Evolutionary conservation across 2,888 invertebrate species (phyloP).

Genomic region (Chaetoderma sp.): DNA sequence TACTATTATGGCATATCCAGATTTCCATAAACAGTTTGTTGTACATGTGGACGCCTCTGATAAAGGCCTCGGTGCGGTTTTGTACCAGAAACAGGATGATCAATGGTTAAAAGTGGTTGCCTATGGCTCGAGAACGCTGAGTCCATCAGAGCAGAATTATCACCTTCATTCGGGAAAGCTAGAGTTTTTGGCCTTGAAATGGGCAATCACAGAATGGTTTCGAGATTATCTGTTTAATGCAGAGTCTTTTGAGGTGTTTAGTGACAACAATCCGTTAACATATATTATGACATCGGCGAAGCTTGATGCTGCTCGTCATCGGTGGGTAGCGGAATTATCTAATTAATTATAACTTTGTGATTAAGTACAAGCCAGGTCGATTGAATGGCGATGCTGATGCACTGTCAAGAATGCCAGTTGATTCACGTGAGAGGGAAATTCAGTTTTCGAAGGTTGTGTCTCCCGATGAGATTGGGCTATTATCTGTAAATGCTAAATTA

Average conservation of each 20-base stretch:
- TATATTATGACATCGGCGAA: slow-evolving; percentile 20
- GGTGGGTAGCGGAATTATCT: slow-evolving; percentile 20
- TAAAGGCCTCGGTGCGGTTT: slow-evolving; percentile 29
- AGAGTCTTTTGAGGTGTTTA: not conserved
- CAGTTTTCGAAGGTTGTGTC: not conserved
- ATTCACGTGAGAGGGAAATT: not conserved
- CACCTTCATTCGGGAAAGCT: slow-evolving; percentile 2
- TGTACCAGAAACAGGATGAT: slow-evolving; percentile 27
- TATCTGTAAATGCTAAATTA: not conserved
- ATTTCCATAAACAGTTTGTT: slow-evolving; percentile 23
- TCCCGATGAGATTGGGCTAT: not conserved
- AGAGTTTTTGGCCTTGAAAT: slow-evolving; percentile 27
- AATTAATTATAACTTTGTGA: slow-evolving; percentile 18
- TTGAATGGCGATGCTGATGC: slow-evolving; percentile 23
- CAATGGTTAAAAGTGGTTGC: slow-evolving; percentile 8
- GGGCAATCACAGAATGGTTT: slow-evolving; percentile 25
- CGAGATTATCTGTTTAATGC: slow-evolving; percentile 14
- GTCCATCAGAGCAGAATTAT: slow-evolving; percentile 13
- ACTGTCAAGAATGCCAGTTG: slow-evolving; percentile 6
- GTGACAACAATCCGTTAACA: slow-evolving; percentile 21
- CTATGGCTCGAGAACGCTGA: slow-evolving; percentile 17
- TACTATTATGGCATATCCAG: slow-evolving; percentile 25
- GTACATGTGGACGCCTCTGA: slow-evolving; percentile 24
- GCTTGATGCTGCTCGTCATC: slow-evolving; percentile 21
- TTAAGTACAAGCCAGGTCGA: slow-evolving; percentile 11